Percentiles rank a stretch among this genome's conserved stretches.
Evolutionary conservation across 2,113 vertebrate species (phyloP).

Genomic region (Rhinogobius similis): DNA sequence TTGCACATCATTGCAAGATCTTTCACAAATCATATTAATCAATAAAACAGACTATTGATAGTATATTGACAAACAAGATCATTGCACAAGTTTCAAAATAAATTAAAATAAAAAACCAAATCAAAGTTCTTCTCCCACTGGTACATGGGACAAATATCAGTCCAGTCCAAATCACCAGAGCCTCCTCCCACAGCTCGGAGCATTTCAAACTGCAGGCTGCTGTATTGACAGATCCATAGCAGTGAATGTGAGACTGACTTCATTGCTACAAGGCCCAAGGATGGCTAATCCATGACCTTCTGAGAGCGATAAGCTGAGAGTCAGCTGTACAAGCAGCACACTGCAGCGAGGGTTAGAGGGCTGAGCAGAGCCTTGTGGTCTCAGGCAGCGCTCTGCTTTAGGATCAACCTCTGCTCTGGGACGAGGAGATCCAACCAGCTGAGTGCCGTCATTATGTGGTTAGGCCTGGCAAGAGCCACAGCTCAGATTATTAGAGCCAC

Average conservation of each 20-base stretch:
- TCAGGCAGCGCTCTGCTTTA: slow-evolving; percentile 34
- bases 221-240: slow-evolving; percentile 42
- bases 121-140: not conserved
- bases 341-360: slow-evolving; percentile 33
- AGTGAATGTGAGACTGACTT: slow-evolving; percentile 39
- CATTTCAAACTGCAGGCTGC: slow-evolving; percentile 14
- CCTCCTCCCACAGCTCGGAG: slow-evolving; percentile 56
- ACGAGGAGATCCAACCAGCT: slow-evolving; percentile 50
- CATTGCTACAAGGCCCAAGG: slow-evolving; percentile 44
- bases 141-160: slow-evolving; percentile 28
- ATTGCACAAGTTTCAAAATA: no score
- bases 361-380: slow-evolving; percentile 48
- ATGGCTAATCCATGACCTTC: slow-evolving; percentile 69
- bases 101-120: no score
- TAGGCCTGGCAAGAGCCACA: slow-evolving; percentile 57
- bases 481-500: slow-evolving; percentile 54
- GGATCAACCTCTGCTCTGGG: slow-evolving; percentile 42
- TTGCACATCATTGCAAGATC: not conserved
- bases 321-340: slow-evolving; percentile 40
- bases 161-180: slow-evolving; percentile 36
- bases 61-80: no score
- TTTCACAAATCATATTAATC: not conserved
- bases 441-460: slow-evolving; percentile 64
- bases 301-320: slow-evolving; percentile 59
- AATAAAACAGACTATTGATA: no score